Base-by-base conservation (phyloP, 2,888 invertebrate genomes). In the Clunio marinus region DNA sequence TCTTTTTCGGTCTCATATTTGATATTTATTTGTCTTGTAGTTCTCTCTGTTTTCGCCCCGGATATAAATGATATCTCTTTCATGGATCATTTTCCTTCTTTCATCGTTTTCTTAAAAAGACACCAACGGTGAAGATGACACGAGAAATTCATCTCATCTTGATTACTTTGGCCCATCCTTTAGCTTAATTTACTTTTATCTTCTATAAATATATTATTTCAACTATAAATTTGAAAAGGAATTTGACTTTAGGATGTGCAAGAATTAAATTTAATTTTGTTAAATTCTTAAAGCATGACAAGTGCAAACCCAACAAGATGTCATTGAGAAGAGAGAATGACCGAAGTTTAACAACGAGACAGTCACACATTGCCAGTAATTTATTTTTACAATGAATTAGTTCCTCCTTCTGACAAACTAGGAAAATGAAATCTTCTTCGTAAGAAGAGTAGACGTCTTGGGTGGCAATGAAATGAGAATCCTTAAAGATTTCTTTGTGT, bases 51-150 rank as follows among this genome's bases (percentile, higher is more conserved):
- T 10, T 35, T 24, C 25, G 59, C 35, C 32, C 59, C 59, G 59
- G 59, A 59, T 59, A 59, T 59, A 59, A 59, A 59, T 24, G 25
- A 20, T 59, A 28, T 35, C 59, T 59, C 25, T 59, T 35, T 35
- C 59, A 59, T 35, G 32, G 20, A 37, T 57, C 27, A 2, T 57
- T 57, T 27, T 57, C 27, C 57, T 8, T 27, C 2, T 25, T 57
- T 27, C 13, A n/a, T n/a, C n/a, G n/a, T n/a, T 55, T 17, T 22
- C 13, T 13, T 25, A 20, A 27, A 57, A 27, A 51, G 51, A 17
- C n/a, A 58, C 32, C 17, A 60, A 60, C 60, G 10, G 60, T 24
- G 60, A n/a, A n/a, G n/a, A n/a, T n/a, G n/a, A n/a, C n/a, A n/a
- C n/a, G n/a, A n/a, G n/a, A n/a, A n/a, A n/a, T n/a, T n/a, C n/a